Evolutionary conservation across 1,140 invertebrate genomes (phyloP), one percentile per base, ranked within the genome.

Genomic region (Gerris buenoi): DNA sequence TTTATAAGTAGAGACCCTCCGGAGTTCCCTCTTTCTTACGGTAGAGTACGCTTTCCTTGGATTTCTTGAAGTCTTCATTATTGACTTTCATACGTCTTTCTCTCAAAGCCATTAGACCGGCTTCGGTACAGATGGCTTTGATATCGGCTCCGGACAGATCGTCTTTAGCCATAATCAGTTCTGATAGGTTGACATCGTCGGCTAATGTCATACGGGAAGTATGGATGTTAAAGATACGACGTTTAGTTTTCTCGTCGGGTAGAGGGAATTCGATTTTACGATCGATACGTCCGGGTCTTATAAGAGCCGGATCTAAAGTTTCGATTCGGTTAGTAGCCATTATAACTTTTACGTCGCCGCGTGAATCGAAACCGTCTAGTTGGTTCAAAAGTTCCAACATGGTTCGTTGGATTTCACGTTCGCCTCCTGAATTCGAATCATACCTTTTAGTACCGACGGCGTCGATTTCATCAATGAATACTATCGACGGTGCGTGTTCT

Each of bases 321-420:
- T 99, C 97, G 77, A 99, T 99, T 74, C 97, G 85, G 79, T 99
- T 99, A 46, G 97, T 99, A 15, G 97, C 97, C 97, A 99, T 99
- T 27, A 99, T 91, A 58, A 98, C 95, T 65, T 72, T 72, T 25
- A 72, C 71, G 84, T 97, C 95, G 18, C 95, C 95, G 60, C 93
- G 80, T 0, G 93, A 96, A 81, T 98, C 95, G 81, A 98, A 98
- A 71, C 97, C 97, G 83, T 99, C 97, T 25, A 99, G 80, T 80
- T 99, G 97, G 81, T 99, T 99, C 0, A 99, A 83, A 23, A 99
- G 80, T 78, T 99, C 97, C 79, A 99, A 88, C 97, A 99, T 99
- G 69, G 97, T 99, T 76, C 97, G 85, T 77, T 99, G 97, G 79
- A 99, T 99, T 85, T 99, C 97, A 69, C 97, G 84, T 78, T 99